These are phyloP conservation scores for Podargus strigoides DNA, from an alignment of 2,797 vertebrate species.

Conservation along the genomic window DNA sequence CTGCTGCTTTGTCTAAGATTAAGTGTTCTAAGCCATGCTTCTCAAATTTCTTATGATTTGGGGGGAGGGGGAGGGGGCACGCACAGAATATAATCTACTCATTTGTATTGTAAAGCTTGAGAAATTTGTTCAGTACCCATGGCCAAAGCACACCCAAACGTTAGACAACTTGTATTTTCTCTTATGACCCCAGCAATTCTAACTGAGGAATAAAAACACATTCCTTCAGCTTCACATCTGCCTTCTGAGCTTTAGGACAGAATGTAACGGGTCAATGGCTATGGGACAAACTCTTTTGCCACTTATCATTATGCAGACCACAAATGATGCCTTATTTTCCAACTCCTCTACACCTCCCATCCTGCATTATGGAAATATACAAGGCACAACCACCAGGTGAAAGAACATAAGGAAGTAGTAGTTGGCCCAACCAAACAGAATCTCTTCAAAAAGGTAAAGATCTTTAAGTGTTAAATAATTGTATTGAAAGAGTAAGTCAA, in stretches of 20 bases:
- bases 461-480: neutral
- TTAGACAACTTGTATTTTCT: neutral
- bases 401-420: neutral
- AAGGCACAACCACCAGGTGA: neutral
- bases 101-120: neutral
- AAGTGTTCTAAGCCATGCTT: neutral
- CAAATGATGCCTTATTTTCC: neutral
- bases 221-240: neutral
- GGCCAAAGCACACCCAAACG: neutral
- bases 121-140: neutral
- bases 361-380: neutral
- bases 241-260: neutral
- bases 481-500: neutral
- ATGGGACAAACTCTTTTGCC: neutral
- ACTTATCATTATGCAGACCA: neutral
- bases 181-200: neutral
- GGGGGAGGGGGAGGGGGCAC: too few species aligned
- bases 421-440: neutral
- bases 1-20: neutral
- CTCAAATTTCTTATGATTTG: neutral
- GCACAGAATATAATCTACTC: neutral
- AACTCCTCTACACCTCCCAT: neutral
- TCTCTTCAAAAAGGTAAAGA: neutral
- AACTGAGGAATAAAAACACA: neutral
- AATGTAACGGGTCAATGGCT: neutral